phyloP scores from a whole-genome alignment of 2,113 vertebrate genomes.

The Alaudala cheleensis region DNA sequence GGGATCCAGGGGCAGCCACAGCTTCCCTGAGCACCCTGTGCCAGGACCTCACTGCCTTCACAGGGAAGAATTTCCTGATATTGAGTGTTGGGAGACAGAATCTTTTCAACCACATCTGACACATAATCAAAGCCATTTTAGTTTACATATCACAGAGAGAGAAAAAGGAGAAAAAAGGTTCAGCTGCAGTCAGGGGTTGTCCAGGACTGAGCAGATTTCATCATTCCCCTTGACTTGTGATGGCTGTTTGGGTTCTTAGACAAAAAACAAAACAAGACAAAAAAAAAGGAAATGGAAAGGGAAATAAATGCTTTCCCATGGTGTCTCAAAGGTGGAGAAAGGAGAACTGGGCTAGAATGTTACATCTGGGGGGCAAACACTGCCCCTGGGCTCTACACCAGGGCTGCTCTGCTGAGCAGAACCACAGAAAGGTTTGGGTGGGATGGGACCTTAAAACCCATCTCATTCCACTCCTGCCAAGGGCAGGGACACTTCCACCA shows the following conservation, averaged over 20 bases:
- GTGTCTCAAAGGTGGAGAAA: neutral
- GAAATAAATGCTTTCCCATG: conserved; percentile 33
- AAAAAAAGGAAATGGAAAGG: neutral
- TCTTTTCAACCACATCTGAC: neutral
- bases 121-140: neutral
- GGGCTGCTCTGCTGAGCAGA: neutral
- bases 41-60: fast-evolving
- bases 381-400: neutral
- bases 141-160: neutral
- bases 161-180: neutral
- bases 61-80: neutral
- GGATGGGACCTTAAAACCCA: neutral
- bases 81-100: neutral
- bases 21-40: neutral
- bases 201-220: neutral
- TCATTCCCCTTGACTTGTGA: neutral
- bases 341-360: neutral
- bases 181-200: neutral
- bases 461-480: fast-evolving
- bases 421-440: neutral
- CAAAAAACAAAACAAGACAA: neutral
- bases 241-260: neutral
- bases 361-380: neutral
- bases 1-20: neutral
- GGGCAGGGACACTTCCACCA: neutral